Conservation (phyloP, 53 echinoderm and acorn worm species). For the Zoroaster sp. region DNA sequence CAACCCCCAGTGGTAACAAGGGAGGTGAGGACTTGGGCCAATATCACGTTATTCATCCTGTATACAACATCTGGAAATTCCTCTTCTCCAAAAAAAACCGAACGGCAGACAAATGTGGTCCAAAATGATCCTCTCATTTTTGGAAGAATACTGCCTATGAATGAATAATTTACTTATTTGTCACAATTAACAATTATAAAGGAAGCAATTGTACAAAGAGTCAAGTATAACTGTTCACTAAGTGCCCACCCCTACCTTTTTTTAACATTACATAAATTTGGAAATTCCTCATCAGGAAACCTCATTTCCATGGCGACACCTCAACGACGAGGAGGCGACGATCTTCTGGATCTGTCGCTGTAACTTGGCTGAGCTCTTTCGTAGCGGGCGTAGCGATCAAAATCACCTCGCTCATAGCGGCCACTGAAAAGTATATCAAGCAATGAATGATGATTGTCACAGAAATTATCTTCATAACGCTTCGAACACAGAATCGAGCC, state of each 20-base stretch:
- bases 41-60: too few species aligned
- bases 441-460: too few species aligned
- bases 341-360: constrained; percentile 28
- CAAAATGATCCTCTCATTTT: too few species aligned
- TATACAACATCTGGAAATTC: too few species aligned
- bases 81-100: too few species aligned
- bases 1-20: too few species aligned
- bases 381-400: constrained; percentile 47
- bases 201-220: background rate
- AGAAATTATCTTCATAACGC: too few species aligned
- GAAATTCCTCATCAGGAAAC: background rate
- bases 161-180: too few species aligned
- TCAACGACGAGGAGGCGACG: constrained; percentile 36
- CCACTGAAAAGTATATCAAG: background rate
- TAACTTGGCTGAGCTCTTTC: constrained; percentile 16
- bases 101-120: too few species aligned
- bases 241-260: background rate
- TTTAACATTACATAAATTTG: background rate
- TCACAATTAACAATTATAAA: background rate
- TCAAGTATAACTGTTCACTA: background rate
- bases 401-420: constrained; percentile 28
- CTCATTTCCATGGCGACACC: background rate
- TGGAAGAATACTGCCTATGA: too few species aligned
- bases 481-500: too few species aligned
- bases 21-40: too few species aligned